Base-by-base conservation (phyloP, 2,888 invertebrate species). In the Theretra japonica region DNA sequence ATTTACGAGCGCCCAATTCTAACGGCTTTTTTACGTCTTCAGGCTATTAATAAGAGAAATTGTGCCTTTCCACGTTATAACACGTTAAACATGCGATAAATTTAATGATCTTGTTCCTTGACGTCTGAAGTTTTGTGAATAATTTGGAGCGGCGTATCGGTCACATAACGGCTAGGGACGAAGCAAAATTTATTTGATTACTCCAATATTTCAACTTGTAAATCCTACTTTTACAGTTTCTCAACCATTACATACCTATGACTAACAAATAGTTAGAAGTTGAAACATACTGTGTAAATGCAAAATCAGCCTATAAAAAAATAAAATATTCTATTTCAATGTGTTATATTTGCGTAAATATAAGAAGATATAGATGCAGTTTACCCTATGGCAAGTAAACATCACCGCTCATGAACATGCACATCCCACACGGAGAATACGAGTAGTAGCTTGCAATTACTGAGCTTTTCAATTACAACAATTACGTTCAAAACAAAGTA, bases 1-100 rank as follows among this genome's bases (percentile, higher is more conserved):
- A 48, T 48, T 65, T 65, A 65, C 48, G 65, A 65, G 23, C 65
- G 33, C 21, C 23, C 41, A 65, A 65, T 65, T 23, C 41, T 65
- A 65, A 65, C 48, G 48, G 65, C 48, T 48, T 41, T 60, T 62
- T 65, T 48, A 65, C 41, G 23, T 48, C 23, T 23, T 17, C 15
- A 53, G 19, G 48, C 7, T 25, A 60, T n/a, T 60, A 65, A 65
- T 53, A 53, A 17, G 53, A 53, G 53, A 53, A 53, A 53, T 53
- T 53, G n/a, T 53, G 4, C 53, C 53, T 53, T n/a, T 53, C 53
- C 6, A 53, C 53, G n/a, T 53, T 53, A 17, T n/a, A 53, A 19
- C 53, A 53, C 53, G 17, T n/a, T n/a, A 7, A 53, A 53, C 53
- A 53, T 19, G 53, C 53, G 53, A 53, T 53, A 53, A 53, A 53